Evolutionary conservation across 2,113 vertebrate genomes (phyloP).

Genomic region (Gallinago undulata): DNA sequence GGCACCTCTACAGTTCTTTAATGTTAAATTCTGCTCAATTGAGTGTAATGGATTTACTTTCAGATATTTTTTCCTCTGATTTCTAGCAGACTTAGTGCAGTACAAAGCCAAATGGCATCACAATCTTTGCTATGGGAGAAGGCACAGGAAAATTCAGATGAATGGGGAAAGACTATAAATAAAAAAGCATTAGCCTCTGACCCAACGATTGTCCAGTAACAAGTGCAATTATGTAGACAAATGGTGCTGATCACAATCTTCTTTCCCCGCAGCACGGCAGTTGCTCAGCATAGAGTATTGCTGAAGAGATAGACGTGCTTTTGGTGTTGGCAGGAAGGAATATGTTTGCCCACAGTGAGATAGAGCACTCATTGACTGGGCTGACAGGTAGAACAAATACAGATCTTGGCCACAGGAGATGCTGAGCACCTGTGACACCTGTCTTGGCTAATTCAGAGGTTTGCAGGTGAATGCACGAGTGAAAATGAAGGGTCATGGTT

Average conservation of each 20-base stretch:
- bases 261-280: neutral
- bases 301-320: neutral
- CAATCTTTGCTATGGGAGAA: neutral
- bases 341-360: neutral
- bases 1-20: neutral
- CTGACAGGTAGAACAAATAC: neutral
- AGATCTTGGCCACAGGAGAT: neutral
- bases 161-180: neutral
- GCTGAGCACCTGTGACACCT: neutral
- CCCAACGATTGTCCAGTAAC: neutral
- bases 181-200: neutral
- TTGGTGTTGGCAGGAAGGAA: neutral
- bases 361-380: neutral
- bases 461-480: neutral
- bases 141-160: neutral
- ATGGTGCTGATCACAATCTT: neutral
- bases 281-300: neutral
- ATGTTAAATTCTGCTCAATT: neutral
- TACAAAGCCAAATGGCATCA: neutral
- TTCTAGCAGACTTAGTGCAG: neutral
- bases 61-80: neutral
- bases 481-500: neutral
- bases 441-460: neutral
- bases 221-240: slow-evolving; percentile 29
- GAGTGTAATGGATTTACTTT: neutral